Evolutionary conservation across 2,888 invertebrate genomes (phyloP), one percentile per base, ranked within the genome.

Genomic region (Koerneria pararmatus): DNA sequence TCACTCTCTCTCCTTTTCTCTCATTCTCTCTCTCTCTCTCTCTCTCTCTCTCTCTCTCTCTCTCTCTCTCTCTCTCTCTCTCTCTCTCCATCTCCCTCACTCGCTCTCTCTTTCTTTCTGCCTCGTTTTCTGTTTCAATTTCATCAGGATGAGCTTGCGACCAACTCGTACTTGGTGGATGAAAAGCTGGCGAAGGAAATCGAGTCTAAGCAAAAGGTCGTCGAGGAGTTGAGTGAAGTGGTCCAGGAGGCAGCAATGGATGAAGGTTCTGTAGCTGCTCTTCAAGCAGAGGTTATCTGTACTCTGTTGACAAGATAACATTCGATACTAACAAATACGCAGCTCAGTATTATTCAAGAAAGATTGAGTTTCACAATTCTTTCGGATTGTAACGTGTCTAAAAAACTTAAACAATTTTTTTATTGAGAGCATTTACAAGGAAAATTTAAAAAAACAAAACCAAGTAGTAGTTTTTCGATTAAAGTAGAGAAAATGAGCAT

Each of bases 101-200:
- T 56, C n/a, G 27, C 34, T 4, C 51, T 51, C 51, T 51, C 51
- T 51, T n/a, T 51, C 51, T 11, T 24, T 11, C 51, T 51, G 8
- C 8, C 19, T 24, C 49, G 11, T 27, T 64, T 4, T 22, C 35
- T 56, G 6, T 22, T 31, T 8, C 15, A 32, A 58, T 35, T 4
- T 11, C 57, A 69, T 34, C 51, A 80, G 78, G 90, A 91, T 82
- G 91, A 91, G 85, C 88, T 89, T 49, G 89, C 89, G 85, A 88
- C 90, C 48, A 90, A 90, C 81, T 87, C 86, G 68, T 91, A 90
- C 84, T 87, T 92, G 69, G 89, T 89, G 0, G 89, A 89, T 71
- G 91, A 91, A 79, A 91, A 91, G 82, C 83, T 92, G 63, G 91
- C 91, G 0, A 88, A 89, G 76, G 92, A 93, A 84, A 86, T 89